These are phyloP conservation scores for Henicopernis longicauda DNA, from an alignment of 2,113 vertebrate genomes.

Conservation along the genomic window DNA sequence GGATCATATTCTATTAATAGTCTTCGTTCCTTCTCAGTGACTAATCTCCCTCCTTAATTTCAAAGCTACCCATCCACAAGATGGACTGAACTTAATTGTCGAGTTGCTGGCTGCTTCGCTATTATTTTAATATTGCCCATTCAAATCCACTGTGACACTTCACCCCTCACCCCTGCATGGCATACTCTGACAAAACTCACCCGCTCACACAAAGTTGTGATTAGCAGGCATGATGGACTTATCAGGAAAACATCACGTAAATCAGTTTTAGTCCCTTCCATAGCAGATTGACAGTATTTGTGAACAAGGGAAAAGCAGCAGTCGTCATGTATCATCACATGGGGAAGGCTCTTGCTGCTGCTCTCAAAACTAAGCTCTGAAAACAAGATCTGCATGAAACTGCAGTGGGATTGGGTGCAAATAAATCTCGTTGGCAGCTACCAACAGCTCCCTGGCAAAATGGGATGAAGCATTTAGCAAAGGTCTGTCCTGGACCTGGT, in stretches of 20 bases:
- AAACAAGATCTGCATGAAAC: background rate
- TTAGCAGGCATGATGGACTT: background rate
- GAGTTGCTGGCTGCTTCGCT: background rate
- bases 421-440: background rate
- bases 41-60: background rate
- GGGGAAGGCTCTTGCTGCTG: background rate
- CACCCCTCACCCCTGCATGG: background rate
- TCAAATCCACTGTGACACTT: background rate
- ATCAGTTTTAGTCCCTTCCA: background rate
- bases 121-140: background rate
- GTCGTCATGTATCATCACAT: fast-evolving
- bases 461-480: background rate
- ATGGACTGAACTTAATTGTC: background rate
- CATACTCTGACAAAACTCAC: background rate
- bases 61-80: background rate
- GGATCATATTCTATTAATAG: background rate
- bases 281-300: background rate
- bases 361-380: background rate
- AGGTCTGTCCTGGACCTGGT: background rate
- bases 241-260: background rate
- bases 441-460: background rate
- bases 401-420: background rate
- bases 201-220: background rate
- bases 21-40: background rate
- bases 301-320: background rate